Evolutionary conservation across 2,888 invertebrate species (phyloP), one percentile per base, ranked within the genome.

Genomic region (Oscheius onirici): DNA sequence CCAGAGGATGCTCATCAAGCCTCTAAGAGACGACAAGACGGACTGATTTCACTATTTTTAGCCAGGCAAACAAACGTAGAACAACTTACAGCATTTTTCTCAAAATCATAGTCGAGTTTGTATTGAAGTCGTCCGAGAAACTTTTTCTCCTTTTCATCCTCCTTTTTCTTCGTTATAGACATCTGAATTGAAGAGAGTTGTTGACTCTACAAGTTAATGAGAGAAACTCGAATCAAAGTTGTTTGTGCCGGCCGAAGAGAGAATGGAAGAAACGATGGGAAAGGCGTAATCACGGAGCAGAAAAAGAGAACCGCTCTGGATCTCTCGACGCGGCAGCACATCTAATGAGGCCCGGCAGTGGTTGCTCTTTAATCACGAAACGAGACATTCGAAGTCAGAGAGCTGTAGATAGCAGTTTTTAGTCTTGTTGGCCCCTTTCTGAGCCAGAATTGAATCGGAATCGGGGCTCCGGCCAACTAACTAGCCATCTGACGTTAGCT

Each of bases 41-140:
- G 3, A 13, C n/a, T 55, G 55, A 55, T 55, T 55, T 58, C 41
- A n/a, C 22, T 58, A 46, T 46, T 46, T 46, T 46, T 11, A 11
- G 46, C 13, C 46, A 46, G 13, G 43, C 41, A 40, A 58, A 34
- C 1, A 17, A 41, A 26, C 15, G 20, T 22, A 8, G 5, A 43
- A 58, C 26, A 63, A 80, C 84, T 81, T 79, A 90, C 90, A 90
- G 95, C 95, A 91, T 95, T 97, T 87, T 95, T 95, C 90, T 97
- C 96, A 91, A 97, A 99, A 90, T 97, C 97, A 90, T 97, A 97
- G 89, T 97, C 97, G 89, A 97, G 92, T 66, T 90, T 90, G 87
- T 90, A 99, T 89, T 97, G 96, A 78, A 99, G 92, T 90, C 94
- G 94, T 87, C 99, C 99, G 84, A 99, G 92, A 79, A 90, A 89